Conservation (phyloP, 2,888 invertebrate genomes). For the Galeopsomyia nigrocyanea region DNA sequence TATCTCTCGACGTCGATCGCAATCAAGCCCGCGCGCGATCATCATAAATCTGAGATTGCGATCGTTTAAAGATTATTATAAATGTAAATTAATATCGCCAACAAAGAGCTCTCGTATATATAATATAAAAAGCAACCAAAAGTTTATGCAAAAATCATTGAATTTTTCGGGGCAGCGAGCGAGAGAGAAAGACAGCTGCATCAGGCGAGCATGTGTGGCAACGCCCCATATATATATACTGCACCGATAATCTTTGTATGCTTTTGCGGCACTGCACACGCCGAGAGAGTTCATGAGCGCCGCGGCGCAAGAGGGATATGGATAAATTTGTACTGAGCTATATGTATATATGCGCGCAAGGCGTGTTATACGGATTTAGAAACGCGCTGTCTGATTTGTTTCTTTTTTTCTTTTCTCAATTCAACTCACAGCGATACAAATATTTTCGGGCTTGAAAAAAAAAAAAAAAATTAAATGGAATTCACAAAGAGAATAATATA, state of each 20-base stretch:
- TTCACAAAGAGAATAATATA: no score
- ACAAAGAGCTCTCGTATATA: slow-evolving; percentile 20
- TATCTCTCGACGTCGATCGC: slow-evolving; percentile 32
- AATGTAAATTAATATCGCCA: slow-evolving; percentile 42
- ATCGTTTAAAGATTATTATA: slow-evolving; percentile 40
- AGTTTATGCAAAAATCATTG: not conserved
- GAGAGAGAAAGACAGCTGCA: not conserved
- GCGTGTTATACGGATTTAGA: slow-evolving; percentile 4
- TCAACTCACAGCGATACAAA: no score
- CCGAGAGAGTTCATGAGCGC: not conserved
- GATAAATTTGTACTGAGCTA: not conserved
- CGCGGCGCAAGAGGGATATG: not conserved
- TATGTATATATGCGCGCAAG: not conserved
- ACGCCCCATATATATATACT: slow-evolving; percentile 28
- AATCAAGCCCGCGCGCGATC: not conserved
- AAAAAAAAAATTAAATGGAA: no score
- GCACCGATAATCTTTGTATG: slow-evolving; percentile 25
- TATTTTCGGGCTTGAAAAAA: no score
- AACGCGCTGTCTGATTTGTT: not conserved
- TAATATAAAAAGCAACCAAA: slow-evolving; percentile 15
- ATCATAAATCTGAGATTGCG: slow-evolving; percentile 44
- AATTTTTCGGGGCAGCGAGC: not conserved
- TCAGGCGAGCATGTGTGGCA: slow-evolving; percentile 16
- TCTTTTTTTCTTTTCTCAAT: no score
- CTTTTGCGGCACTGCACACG: not conserved